A percentile compares a stretch with the other conserved stretches of the same genome.
These are phyloP conservation scores for Plagodis dolabraria DNA, from an alignment of 2,888 invertebrate species.

Conservation along the genomic window DNA sequence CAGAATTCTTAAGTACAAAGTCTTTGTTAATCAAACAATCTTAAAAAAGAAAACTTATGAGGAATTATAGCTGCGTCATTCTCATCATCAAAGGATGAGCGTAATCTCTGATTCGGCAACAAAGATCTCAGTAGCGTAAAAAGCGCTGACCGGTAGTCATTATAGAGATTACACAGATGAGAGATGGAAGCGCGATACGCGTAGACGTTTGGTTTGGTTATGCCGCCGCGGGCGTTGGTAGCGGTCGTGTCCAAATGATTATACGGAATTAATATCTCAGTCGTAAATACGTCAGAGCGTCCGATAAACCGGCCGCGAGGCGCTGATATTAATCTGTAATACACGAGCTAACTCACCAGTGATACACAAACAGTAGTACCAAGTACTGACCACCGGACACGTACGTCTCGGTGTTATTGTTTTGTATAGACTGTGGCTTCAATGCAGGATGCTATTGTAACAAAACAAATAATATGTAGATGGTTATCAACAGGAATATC, in stretches of 20 bases:
- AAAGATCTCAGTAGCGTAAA: conserved; percentile 32
- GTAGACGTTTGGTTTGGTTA: conserved; percentile 59
- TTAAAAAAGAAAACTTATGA: background rate
- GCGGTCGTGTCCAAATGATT: conserved; percentile 62
- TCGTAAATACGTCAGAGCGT: conserved; percentile 52
- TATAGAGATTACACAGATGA: conserved; percentile 55
- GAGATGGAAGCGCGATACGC: conserved; percentile 38
- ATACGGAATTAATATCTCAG: conserved; percentile 52
- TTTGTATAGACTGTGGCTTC: conserved; percentile 30
- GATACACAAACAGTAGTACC: conserved; percentile 8
- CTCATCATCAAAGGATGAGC: conserved; percentile 16
- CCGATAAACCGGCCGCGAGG: conserved; percentile 37
- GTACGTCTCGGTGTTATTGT: conserved; percentile 34
- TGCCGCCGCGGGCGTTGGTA: conserved; percentile 50
- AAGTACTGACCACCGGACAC: conserved; percentile 31
- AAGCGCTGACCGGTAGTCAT: conserved; percentile 67
- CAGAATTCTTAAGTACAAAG: no score
- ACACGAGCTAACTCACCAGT: conserved; percentile 31
- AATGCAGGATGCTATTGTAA: conserved; percentile 5
- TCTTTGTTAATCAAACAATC: background rate
- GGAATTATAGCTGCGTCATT: conserved; percentile 14
- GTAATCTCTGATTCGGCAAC: conserved; percentile 27
- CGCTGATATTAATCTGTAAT: conserved; percentile 42
- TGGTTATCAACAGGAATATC: background rate
- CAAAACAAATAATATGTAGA: background rate